These are phyloP conservation scores for Hemiprocne comata DNA, from an alignment of 2,113 vertebrate genomes.

Conservation along the genomic window DNA sequence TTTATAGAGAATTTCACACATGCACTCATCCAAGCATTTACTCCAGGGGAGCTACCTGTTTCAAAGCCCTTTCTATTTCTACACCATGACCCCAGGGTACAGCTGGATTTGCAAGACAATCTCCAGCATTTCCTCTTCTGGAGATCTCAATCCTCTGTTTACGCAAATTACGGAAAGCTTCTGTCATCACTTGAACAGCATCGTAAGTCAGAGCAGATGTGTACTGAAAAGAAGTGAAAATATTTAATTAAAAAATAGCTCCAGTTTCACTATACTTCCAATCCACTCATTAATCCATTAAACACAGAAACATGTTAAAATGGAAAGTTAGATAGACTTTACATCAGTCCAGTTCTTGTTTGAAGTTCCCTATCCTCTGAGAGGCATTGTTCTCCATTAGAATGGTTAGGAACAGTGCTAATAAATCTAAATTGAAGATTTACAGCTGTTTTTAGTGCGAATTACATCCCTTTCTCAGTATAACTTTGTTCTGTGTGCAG, in stretches of 20 bases:
- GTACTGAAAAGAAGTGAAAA: slow-evolving; percentile 82
- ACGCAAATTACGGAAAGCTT: slow-evolving; percentile 94
- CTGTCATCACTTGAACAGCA: slow-evolving; percentile 97
- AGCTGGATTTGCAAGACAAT: slow-evolving; percentile 96
- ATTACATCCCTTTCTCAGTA: not conserved
- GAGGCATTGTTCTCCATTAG: not conserved
- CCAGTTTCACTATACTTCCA: not conserved
- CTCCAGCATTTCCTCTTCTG: slow-evolving; percentile 92
- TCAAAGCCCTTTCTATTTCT: slow-evolving; percentile 96
- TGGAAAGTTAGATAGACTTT: not conserved
- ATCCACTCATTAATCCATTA: not conserved
- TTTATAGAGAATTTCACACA: not conserved
- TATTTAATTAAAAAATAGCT: not conserved
- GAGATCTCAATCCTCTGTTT: slow-evolving; percentile 97
- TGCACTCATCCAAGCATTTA: not conserved
- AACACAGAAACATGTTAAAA: not conserved
- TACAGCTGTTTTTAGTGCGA: not conserved
- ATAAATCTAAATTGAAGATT: not conserved
- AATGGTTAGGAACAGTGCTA: not conserved
- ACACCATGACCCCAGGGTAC: slow-evolving; percentile 98
- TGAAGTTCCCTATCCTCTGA: not conserved
- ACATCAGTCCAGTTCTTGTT: not conserved
- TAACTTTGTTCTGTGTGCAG: not conserved
- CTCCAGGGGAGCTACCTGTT: slow-evolving; percentile 84
- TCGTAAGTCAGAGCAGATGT: slow-evolving; percentile 97